These are phyloP conservation scores for Drosophila sp. DNA, from an alignment of 1,140 invertebrate species.

Conservation along the genomic window DNA sequence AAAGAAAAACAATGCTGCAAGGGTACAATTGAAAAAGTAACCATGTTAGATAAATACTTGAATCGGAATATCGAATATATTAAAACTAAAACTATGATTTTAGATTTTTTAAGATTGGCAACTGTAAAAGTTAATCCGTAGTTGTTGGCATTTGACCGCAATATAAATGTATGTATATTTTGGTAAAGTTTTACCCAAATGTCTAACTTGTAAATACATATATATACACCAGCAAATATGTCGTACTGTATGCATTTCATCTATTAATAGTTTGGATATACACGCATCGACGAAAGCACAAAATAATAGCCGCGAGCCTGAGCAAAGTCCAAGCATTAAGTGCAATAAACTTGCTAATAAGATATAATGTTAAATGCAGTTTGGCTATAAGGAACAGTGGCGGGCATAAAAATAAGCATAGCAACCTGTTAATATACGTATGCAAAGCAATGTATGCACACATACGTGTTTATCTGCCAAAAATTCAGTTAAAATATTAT, in stretches of 20 bases:
- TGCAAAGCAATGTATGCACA: too few species aligned
- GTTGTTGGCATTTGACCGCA: conserved; percentile 7
- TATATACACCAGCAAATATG: conserved; percentile 9
- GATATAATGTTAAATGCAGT: conserved; percentile 55
- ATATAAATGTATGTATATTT: conserved; percentile 9
- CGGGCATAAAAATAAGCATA: background rate
- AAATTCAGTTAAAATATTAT: too few species aligned
- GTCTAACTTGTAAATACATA: background rate
- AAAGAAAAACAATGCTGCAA: conserved; percentile 5
- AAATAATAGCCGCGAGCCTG: conserved; percentile 36
- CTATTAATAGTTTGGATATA: conserved; percentile 62
- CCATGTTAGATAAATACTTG: too few species aligned
- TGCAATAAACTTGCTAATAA: conserved; percentile 71
- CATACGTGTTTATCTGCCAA: too few species aligned
- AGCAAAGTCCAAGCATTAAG: conserved; percentile 71
- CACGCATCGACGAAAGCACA: conserved; percentile 51
- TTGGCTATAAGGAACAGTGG: conserved; percentile 41
- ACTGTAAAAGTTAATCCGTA: background rate
- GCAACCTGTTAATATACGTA: conserved; percentile 9
- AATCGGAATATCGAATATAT: too few species aligned
- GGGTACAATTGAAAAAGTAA: conserved; percentile 14
- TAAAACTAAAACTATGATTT: background rate
- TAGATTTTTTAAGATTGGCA: background rate
- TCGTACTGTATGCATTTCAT: conserved; percentile 24
- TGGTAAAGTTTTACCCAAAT: conserved; percentile 1